Evolutionary conservation across 2,797 vertebrate genomes (phyloP).

Genomic region (Tapirus indicus): DNA sequence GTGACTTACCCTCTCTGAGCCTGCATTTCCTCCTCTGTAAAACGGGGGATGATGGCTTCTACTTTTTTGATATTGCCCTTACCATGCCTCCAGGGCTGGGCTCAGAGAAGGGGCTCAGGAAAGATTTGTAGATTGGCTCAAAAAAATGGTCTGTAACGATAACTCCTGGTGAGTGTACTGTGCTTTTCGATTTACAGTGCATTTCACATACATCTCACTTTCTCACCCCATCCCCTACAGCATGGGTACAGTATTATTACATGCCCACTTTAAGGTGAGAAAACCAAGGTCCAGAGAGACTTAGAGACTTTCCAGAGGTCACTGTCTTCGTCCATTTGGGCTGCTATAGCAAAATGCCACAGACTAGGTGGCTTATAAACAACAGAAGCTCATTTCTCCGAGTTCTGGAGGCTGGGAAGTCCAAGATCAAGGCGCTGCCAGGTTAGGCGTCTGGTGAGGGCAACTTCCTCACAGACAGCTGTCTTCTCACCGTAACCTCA

Average conservation of each 20-base stretch:
- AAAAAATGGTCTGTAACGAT: not conserved
- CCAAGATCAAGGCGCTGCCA: not conserved
- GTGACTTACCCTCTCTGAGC: not conserved
- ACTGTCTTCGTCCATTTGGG: not conserved
- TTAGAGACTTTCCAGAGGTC: not conserved
- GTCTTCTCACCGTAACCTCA: not conserved
- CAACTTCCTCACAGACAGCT: not conserved
- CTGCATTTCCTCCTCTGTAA: not conserved
- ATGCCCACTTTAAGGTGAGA: not conserved
- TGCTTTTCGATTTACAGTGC: not conserved
- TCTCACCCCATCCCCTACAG: not conserved
- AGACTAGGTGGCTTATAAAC: not conserved
- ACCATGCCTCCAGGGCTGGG: not conserved
- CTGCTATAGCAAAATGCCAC: not conserved
- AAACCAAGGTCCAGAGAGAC: not conserved
- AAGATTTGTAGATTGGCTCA: not conserved
- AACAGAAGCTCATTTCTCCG: not conserved
- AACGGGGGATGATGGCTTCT: not conserved
- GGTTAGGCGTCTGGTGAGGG: not conserved
- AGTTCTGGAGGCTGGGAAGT: not conserved
- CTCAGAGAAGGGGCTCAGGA: not conserved
- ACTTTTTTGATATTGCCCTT: not conserved
- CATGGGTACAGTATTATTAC: not conserved
- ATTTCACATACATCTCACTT: not conserved
- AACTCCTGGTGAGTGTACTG: too few species aligned